Conservation (phyloP, 2,888 invertebrate species). For the Drosophila acutilabella region DNA sequence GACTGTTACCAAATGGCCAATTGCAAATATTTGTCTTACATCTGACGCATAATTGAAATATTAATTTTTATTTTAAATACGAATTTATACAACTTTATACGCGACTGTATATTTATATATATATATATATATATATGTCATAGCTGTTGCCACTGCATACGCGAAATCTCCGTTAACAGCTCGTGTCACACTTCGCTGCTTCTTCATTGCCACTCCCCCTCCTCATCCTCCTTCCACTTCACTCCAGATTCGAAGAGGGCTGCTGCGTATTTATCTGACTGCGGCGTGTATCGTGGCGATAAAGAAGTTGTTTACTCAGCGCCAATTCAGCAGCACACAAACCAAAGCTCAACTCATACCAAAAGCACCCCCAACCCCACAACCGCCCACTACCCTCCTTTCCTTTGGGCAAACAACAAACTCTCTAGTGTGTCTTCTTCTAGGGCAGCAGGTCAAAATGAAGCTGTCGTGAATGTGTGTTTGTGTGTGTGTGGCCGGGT, state of each 20-base stretch:
- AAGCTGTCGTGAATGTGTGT: conserved; percentile 52
- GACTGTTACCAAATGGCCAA: conserved; percentile 34
- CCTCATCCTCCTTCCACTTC: not conserved
- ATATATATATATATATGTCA: too few relatives aligned
- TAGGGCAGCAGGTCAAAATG: conserved; percentile 77
- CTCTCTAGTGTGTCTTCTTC: conserved; percentile 34
- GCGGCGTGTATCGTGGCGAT: conserved; percentile 82
- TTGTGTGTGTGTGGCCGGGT: conserved; percentile 19
- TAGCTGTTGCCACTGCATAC: conserved; percentile 33
- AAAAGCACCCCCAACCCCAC: conserved; percentile 5
- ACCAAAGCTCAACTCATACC: conserved; percentile 27
- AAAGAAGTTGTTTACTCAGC: conserved; percentile 83
- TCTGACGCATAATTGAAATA: conserved; percentile 59
- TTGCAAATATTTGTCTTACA: conserved; percentile 26
- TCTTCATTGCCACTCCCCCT: not conserved
- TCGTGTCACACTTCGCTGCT: conserved; percentile 3
- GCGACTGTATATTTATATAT: too few relatives aligned
- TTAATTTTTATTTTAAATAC: conserved; percentile 62
- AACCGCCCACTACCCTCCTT: conserved; percentile 14
- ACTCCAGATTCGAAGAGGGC: not conserved
- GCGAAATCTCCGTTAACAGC: conserved; percentile 22
- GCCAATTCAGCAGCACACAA: conserved; percentile 62
- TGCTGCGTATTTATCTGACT: conserved; percentile 52
- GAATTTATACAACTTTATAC: not conserved
- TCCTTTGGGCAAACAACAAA: not conserved